Evolutionary conservation across 92 coral and sea anemone genomes (phyloP).

Genomic region (Epizoanthus illoricatus): DNA sequence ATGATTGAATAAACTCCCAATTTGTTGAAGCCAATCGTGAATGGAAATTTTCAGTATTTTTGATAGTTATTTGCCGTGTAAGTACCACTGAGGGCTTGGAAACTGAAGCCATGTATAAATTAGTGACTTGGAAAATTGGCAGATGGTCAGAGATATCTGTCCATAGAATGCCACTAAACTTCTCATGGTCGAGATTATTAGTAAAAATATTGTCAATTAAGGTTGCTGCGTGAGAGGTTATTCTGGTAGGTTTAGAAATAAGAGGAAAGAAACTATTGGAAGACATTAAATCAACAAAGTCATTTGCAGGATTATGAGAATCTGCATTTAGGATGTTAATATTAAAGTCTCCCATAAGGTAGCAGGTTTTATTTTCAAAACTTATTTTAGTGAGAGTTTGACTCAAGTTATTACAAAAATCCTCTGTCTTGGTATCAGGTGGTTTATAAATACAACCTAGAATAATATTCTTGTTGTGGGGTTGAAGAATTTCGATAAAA

Average conservation of each 20-base stretch:
- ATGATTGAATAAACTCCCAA: slow-evolving; percentile 7
- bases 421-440: slow-evolving; percentile 11
- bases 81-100: background rate
- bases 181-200: slow-evolving; percentile 33
- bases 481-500: slow-evolving; percentile 30
- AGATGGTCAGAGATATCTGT: slow-evolving; percentile 47
- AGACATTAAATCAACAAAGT: slow-evolving; percentile 40
- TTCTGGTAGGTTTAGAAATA: slow-evolving; percentile 45
- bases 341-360: slow-evolving; percentile 31
- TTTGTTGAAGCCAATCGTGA: background rate
- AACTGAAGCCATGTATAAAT: background rate
- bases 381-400: slow-evolving; percentile 17
- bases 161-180: slow-evolving; percentile 30
- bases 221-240: slow-evolving; percentile 32
- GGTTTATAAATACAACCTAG: slow-evolving; percentile 40
- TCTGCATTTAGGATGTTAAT: slow-evolving; percentile 25
- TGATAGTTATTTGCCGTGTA: background rate
- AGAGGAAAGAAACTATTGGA: slow-evolving; percentile 43
- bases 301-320: slow-evolving; percentile 36
- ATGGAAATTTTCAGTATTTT: slow-evolving; percentile 6
- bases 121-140: slow-evolving; percentile 36
- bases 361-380: slow-evolving; percentile 34
- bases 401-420: slow-evolving; percentile 10
- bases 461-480: slow-evolving; percentile 17
- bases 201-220: slow-evolving; percentile 44